A percentile compares a stretch with the other conserved stretches of the same genome.
Conservation (phyloP, 2,888 invertebrate genomes). For the Lymantria dispar region DNA sequence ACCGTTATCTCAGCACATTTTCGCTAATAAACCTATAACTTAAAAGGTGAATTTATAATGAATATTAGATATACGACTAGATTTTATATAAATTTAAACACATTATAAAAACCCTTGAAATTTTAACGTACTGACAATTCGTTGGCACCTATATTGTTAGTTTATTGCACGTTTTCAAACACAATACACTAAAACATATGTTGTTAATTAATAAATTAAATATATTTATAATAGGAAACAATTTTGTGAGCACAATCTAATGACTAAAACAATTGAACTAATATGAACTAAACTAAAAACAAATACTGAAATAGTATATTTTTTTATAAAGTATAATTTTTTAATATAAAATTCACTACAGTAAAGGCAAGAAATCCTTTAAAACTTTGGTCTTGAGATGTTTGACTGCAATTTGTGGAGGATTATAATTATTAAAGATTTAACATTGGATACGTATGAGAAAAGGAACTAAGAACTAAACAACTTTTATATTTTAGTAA, state of each 20-base stretch:
- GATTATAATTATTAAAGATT: not conserved
- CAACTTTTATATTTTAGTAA: constrained; percentile 14
- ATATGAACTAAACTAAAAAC: not conserved
- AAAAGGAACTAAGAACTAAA: constrained; percentile 16
- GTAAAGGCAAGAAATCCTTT: constrained; percentile 22
- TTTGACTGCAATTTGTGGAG: constrained; percentile 5
- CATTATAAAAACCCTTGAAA: constrained; percentile 13
- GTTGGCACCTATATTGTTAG: constrained; percentile 33
- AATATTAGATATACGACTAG: constrained; percentile 34
- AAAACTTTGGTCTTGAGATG: constrained; percentile 17
- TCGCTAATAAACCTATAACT: not conserved
- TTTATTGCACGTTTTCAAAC: constrained; percentile 26
- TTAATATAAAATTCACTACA: not conserved
- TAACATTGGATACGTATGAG: not conserved
- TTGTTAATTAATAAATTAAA: constrained; percentile 15
- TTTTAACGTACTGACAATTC: constrained; percentile 1
- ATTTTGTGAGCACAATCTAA: constrained; percentile 48
- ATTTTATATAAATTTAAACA: constrained; percentile 24
- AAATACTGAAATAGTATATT: not conserved
- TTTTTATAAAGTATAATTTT: too few relatives aligned
- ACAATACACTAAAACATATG: constrained; percentile 7
- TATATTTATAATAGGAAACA: constrained; percentile 55
- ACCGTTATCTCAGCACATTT: not conserved
- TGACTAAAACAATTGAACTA: constrained; percentile 4
- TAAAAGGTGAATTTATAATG: constrained; percentile 9